Conservation (phyloP, 2,113 vertebrate genomes). For the Ptilorrhoa leucosticta region DNA sequence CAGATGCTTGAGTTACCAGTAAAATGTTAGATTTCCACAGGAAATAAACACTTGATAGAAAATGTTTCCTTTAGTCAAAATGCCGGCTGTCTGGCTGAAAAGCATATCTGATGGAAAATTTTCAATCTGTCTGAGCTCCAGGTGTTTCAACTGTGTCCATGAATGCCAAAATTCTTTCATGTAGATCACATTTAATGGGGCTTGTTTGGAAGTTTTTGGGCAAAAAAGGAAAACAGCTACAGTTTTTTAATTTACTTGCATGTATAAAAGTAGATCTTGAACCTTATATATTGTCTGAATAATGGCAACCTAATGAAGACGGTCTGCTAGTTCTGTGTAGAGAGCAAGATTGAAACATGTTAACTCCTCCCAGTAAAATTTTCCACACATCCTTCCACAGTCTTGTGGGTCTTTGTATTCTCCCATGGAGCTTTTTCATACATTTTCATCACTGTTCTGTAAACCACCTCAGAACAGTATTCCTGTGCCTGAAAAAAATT, state of each 20-base stretch:
- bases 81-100: background rate
- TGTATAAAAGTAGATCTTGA: background rate
- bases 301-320: background rate
- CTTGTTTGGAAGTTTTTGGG: background rate
- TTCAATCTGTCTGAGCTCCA: background rate
- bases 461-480: background rate
- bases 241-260: background rate
- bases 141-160: background rate
- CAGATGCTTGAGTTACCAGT: background rate
- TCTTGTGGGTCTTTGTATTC: background rate
- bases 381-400: background rate
- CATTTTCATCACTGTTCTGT: background rate
- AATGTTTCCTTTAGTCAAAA: constrained; percentile 39
- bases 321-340: background rate
- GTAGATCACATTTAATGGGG: background rate
- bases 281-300: background rate
- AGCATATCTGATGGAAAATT: constrained; percentile 25
- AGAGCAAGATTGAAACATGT: background rate
- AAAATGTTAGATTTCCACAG: constrained; percentile 32
- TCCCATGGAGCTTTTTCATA: background rate
- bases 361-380: background rate
- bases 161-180: background rate
- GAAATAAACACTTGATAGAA: constrained; percentile 51
- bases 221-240: background rate
- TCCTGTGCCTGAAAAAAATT: background rate